Conservation (phyloP, 2,888 invertebrate genomes). For the Callosobruchus maculatus region DNA sequence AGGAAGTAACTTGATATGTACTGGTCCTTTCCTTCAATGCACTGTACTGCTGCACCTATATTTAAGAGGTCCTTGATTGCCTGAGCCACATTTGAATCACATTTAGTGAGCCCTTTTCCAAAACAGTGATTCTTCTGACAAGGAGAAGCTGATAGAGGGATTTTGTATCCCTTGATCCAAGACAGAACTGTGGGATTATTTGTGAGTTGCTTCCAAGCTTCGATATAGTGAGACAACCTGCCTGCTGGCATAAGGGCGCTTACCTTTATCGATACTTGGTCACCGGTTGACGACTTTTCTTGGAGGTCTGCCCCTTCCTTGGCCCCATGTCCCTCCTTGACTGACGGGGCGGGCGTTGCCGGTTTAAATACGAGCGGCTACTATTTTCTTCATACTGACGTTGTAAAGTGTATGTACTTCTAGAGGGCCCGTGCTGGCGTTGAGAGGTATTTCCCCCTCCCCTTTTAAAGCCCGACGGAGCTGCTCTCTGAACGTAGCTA, state of each 20-base stretch:
- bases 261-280: slow-evolving; percentile 4
- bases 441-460: slow-evolving; percentile 1
- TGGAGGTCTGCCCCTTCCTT: slow-evolving; percentile 9
- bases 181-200: slow-evolving; percentile 7
- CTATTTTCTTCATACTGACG: too few species aligned
- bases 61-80: neutral
- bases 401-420: too few species aligned
- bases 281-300: neutral
- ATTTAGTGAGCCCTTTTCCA: too few species aligned
- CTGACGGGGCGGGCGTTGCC: slow-evolving; percentile 6
- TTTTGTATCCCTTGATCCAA: slow-evolving; percentile 9
- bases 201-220: slow-evolving; percentile 6
- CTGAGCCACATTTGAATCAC: too few species aligned
- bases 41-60: slow-evolving; percentile 4
- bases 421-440: neutral
- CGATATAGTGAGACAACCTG: neutral
- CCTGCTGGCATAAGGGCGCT: neutral
- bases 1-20: slow-evolving; percentile 24
- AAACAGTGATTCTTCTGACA: neutral
- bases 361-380: too few species aligned
- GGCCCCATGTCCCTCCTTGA: slow-evolving; percentile 5
- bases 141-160: neutral
- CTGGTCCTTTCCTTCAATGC: slow-evolving; percentile 10
- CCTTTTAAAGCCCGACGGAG: neutral
- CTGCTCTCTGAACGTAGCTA: neutral